Evolutionary conservation across 2,888 invertebrate species (phyloP), one percentile per base, ranked within the genome.

Genomic region (Drosophila merina): DNA sequence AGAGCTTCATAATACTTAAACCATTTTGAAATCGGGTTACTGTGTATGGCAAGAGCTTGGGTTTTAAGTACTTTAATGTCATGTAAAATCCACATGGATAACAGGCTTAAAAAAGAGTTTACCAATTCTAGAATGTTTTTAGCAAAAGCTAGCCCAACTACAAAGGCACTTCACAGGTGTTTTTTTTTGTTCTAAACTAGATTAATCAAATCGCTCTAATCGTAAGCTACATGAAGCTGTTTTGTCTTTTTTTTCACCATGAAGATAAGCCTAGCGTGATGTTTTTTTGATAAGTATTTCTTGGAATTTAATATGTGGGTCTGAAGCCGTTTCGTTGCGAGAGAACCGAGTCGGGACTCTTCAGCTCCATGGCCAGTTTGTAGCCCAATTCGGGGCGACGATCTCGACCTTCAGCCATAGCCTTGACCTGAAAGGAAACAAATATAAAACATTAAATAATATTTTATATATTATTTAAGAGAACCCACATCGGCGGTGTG

Each of bases 321-420:
- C 89, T 76, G 31, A 87, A 78, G 9, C 85, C 86, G 62, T 90
- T 90, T 44, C 91, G 87, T 55, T 91, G 91, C 30, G 91, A 91
- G 10, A 91, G 74, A 14, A 90, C 91, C 3, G 91, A 91, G 55
- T 94, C 93, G 0, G 94, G 94, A 86, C 93, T 93, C 87, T 95
- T 95, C 0, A 97, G 93, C 89, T 97, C 97, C 93, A 97, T 94
- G 38, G 97, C 97, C 14, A 97, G 93, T 89, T 97, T 97, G 91
- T 97, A 96, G 25, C 97, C 98, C 3, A 98, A 93, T 88, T 97
- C 97, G 0, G 97, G 96, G 60, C 97, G 94, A 12, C 98, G 93
- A 92, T 98, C 97, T 63, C 95, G 93, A 0, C 97, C 97, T 86
- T 96, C 96, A 3, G 97, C 96, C 97, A 98, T 97, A 0, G 95